phyloP scores from a whole-genome alignment of 2,797 vertebrate genomes.

The Neopelma chrysocephalum region DNA sequence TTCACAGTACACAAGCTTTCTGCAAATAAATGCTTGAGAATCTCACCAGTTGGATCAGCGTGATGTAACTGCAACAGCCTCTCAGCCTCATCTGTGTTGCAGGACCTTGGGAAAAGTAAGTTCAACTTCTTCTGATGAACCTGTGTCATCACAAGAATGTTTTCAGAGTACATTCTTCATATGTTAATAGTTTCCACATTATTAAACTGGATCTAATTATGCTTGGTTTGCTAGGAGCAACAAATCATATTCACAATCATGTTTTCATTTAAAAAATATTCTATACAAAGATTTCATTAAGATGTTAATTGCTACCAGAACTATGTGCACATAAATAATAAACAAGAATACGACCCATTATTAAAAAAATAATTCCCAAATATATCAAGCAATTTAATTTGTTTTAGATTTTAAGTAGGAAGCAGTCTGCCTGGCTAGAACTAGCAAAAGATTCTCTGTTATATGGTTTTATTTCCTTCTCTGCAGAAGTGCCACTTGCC shows the following conservation, averaged over 20 bases:
- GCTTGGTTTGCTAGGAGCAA: conserved; percentile 57
- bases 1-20: conserved; percentile 4
- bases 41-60: neutral
- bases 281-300: conserved; percentile 52
- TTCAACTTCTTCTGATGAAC: conserved; percentile 44
- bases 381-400: conserved; percentile 12
- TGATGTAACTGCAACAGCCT: neutral
- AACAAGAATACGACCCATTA: conserved; percentile 48
- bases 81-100: neutral
- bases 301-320: conserved; percentile 60
- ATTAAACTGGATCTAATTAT: conserved; percentile 61
- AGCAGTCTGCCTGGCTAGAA: neutral
- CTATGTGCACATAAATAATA: conserved; percentile 59
- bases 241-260: conserved; percentile 39
- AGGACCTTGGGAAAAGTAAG: conserved; percentile 5
- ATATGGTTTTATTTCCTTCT: neutral
- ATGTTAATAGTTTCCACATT: conserved; percentile 46
- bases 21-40: neutral
- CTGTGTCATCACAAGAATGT: conserved; percentile 10
- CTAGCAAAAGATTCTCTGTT: neutral
- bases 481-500: neutral
- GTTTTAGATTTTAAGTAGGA: neutral
- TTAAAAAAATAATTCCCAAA: conserved; percentile 44
- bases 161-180: conserved; percentile 54
- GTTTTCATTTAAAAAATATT: conserved; percentile 56